A percentile compares a stretch with the other conserved stretches of the same genome.
Conservation (phyloP, 2,888 invertebrate genomes). For the Aphodius granarius region DNA sequence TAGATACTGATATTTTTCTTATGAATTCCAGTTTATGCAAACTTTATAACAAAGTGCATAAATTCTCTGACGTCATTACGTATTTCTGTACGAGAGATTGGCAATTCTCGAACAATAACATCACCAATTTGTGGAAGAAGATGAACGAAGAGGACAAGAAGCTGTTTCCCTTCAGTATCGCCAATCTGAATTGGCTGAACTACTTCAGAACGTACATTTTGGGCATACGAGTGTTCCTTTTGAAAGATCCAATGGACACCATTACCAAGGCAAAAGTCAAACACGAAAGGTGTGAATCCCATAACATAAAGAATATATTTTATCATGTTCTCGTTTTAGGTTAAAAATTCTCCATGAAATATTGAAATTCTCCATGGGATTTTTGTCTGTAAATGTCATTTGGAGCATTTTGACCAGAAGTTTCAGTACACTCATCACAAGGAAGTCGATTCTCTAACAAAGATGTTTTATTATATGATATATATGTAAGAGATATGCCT, state of each 20-base stretch:
- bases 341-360: slow-evolving; percentile 14
- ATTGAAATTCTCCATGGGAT: background rate
- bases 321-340: background rate
- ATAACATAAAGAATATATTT: background rate
- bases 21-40: slow-evolving; percentile 71
- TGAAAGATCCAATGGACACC: slow-evolving; percentile 75
- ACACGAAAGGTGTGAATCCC: background rate
- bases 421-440: background rate
- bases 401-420: background rate
- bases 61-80: slow-evolving; percentile 69
- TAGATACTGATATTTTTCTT: too few species aligned
- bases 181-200: slow-evolving; percentile 68
- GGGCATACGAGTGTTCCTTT: slow-evolving; percentile 74
- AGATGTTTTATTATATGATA: slow-evolving; percentile 6
- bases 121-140: slow-evolving; percentile 61
- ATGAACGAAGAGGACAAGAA: slow-evolving; percentile 55
- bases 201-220: slow-evolving; percentile 70
- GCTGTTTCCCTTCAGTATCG: slow-evolving; percentile 75
- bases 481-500: background rate
- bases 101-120: slow-evolving; percentile 68
- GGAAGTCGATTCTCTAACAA: background rate
- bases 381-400: slow-evolving; percentile 4
- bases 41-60: slow-evolving; percentile 77
- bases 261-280: slow-evolving; percentile 55
- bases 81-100: slow-evolving; percentile 79